Evolutionary conservation across 2,797 vertebrate species (phyloP).

Genomic region (Peromyscus eremicus): DNA sequence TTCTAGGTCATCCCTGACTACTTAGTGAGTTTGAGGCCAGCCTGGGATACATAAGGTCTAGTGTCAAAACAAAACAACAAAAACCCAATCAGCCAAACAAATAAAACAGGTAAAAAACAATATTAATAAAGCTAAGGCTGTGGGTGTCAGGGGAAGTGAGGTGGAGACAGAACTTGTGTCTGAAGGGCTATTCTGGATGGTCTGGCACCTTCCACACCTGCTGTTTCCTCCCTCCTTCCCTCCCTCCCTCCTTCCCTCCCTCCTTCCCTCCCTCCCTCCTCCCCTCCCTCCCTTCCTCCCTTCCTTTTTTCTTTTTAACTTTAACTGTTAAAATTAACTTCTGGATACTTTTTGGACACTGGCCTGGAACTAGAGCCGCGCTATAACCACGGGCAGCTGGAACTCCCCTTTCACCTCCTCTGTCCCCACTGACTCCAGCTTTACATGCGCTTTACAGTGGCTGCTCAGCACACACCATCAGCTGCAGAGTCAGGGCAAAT

Average conservation of each 20-base stretch:
- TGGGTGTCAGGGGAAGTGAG: neutral
- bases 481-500: neutral
- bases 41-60: neutral
- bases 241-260: neutral
- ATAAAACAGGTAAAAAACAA: neutral
- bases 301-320: neutral
- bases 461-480: too few relatives aligned
- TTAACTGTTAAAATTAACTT: constrained; percentile 54
- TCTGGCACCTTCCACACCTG: neutral
- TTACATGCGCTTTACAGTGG: neutral
- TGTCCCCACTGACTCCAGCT: neutral
- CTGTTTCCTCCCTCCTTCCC: neutral
- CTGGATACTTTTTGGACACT: neutral
- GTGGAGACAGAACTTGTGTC: neutral
- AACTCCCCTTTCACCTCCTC: neutral
- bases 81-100: neutral
- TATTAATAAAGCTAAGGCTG: neutral
- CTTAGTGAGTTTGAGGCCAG: neutral
- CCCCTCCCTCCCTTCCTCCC: neutral
- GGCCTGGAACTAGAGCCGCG: neutral
- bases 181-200: neutral
- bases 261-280: neutral
- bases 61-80: neutral
- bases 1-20: neutral
- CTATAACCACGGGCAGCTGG: neutral